Conservation (phyloP, 1,140 invertebrate genomes). For the Drosophila bifasciata region DNA sequence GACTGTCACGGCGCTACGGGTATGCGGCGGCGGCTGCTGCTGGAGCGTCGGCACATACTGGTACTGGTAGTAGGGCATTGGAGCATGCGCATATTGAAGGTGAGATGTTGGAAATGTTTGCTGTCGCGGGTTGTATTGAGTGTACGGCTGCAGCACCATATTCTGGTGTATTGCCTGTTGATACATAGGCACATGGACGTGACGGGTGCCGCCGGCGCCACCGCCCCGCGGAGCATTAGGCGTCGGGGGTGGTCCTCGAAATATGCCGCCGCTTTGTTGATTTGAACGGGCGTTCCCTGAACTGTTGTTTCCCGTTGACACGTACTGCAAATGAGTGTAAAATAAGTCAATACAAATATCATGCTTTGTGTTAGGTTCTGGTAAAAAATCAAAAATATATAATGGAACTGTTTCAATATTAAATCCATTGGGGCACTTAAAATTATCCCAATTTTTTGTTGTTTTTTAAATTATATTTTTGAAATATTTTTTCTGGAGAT, state of each 20-base stretch:
- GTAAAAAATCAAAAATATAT: neutral
- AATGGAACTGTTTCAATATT: neutral
- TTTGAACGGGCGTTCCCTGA: slow-evolving; percentile 64
- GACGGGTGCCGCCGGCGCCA: slow-evolving; percentile 42
- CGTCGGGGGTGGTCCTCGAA: slow-evolving; percentile 60
- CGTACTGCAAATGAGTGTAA: slow-evolving; percentile 56
- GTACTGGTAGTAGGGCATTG: slow-evolving; percentile 64
- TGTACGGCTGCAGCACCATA: slow-evolving; percentile 64
- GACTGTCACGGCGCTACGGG: slow-evolving; percentile 58
- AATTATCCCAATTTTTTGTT: too few relatives aligned
- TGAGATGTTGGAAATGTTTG: slow-evolving; percentile 64
- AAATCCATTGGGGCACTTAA: neutral
- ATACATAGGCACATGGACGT: slow-evolving; percentile 72
- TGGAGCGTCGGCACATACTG: slow-evolving; percentile 60
- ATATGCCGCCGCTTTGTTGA: slow-evolving; percentile 62
- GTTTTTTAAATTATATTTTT: too few relatives aligned
- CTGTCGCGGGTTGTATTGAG: slow-evolving; percentile 62
- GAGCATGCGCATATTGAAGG: slow-evolving; percentile 61
- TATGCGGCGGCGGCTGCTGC: slow-evolving; percentile 65
- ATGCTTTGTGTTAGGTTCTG: neutral
- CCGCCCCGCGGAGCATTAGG: slow-evolving; percentile 56
- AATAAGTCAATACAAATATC: neutral
- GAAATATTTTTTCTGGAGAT: too few relatives aligned
- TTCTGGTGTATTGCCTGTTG: slow-evolving; percentile 51
- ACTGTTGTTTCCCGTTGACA: slow-evolving; percentile 64